phyloP scores from a whole-genome alignment of 1,140 invertebrate genomes.

The Metopolophium dirhodum region DNA sequence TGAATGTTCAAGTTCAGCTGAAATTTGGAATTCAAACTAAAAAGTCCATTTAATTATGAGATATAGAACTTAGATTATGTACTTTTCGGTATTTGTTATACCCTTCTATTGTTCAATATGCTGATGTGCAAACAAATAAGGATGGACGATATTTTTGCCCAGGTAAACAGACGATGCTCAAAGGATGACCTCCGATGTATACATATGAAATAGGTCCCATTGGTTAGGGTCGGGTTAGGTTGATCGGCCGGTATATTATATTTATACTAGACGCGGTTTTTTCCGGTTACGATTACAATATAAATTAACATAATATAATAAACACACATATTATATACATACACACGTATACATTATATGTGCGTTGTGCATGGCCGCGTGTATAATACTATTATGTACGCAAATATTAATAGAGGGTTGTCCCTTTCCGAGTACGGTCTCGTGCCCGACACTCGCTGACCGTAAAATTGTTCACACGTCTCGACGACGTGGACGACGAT shows the following conservation, averaged over 20 bases:
- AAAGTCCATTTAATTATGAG: neutral
- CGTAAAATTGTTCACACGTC: neutral
- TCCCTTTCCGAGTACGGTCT: neutral
- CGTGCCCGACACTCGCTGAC: neutral
- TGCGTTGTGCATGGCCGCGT: neutral
- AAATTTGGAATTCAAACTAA: no score
- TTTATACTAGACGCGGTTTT: neutral
- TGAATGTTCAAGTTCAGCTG: neutral
- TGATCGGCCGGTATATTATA: neutral
- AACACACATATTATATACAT: neutral
- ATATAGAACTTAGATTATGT: neutral
- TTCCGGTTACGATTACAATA: neutral
- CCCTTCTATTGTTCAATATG: neutral
- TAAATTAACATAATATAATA: slow-evolving; percentile 1
- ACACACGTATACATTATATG: neutral
- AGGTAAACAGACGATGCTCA: neutral
- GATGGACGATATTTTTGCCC: neutral
- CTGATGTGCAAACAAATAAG: neutral
- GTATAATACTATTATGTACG: neutral
- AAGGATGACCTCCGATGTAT: neutral
- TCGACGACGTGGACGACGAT: neutral
- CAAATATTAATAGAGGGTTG: neutral
- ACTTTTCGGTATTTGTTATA: neutral
- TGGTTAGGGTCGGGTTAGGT: neutral
- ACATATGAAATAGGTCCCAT: neutral